phyloP scores from a whole-genome alignment of 2,113 vertebrate species.

The Morone chrysops region DNA sequence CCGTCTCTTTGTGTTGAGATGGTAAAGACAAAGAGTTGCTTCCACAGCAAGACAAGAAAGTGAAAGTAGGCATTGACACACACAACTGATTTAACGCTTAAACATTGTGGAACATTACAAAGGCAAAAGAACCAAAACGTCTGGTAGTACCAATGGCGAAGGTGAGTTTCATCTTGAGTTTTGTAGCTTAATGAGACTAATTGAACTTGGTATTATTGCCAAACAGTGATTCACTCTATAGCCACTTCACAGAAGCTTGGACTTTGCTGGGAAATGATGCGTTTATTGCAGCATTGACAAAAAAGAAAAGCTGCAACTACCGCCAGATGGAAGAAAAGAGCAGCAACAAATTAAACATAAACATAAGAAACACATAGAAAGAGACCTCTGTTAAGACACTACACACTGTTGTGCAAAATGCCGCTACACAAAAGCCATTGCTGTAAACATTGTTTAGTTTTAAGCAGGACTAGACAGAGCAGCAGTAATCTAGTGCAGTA shows the following conservation, averaged over 20 bases:
- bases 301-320: background rate
- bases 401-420: no score
- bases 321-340: background rate
- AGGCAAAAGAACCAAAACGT: background rate
- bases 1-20: constrained; percentile 7
- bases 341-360: background rate
- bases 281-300: background rate
- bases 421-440: no score
- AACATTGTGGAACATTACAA: background rate
- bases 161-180: background rate
- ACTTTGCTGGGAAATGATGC: constrained; percentile 9
- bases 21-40: constrained; percentile 32
- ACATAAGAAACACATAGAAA: no score
- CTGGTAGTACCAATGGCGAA: background rate
- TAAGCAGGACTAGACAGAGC: no score
- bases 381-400: no score
- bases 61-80: constrained; percentile 5
- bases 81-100: background rate
- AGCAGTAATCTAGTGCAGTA: no score
- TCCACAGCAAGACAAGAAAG: background rate
- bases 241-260: background rate
- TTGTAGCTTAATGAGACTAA: background rate
- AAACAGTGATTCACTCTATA: background rate
- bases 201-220: background rate
- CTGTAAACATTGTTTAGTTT: no score